Evolutionary conservation across 2,797 vertebrate genomes (phyloP).

Genomic region (Anguilla megastoma): DNA sequence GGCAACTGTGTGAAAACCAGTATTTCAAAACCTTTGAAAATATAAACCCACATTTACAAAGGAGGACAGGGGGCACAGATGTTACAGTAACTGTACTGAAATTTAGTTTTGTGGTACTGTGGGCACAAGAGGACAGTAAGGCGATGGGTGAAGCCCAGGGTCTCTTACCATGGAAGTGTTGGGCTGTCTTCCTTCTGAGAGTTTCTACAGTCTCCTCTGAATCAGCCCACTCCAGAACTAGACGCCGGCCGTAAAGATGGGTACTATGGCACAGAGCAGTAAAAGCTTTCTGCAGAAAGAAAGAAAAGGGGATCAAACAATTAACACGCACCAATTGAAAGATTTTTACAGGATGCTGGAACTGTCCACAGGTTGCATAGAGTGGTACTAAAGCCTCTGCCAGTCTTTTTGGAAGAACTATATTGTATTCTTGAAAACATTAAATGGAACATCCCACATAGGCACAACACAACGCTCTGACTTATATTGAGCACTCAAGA

Average conservation of each 20-base stretch:
- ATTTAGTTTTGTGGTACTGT: neutral
- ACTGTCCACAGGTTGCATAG: neutral
- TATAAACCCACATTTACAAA: neutral
- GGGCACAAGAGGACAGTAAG: neutral
- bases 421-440: too few relatives aligned
- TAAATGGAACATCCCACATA: too few relatives aligned
- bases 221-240: slow-evolving; percentile 96
- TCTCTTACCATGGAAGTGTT: slow-evolving; percentile 86
- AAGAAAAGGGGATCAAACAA: neutral
- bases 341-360: neutral
- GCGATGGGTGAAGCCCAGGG: slow-evolving; percentile 7
- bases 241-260: slow-evolving; percentile 91
- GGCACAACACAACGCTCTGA: too few relatives aligned
- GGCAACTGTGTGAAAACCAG: neutral
- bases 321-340: neutral
- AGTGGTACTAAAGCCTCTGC: neutral
- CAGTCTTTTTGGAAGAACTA: neutral
- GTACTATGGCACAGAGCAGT: slow-evolving; percentile 93
- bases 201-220: slow-evolving; percentile 84
- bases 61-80: neutral
- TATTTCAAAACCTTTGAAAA: neutral
- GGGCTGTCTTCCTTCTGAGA: slow-evolving; percentile 85
- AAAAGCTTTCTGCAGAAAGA: slow-evolving; percentile 84
- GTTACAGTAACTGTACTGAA: neutral
- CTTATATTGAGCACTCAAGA: too few relatives aligned